A percentile compares a stretch with the other conserved stretches of the same genome.
phyloP scores from a whole-genome alignment of 2,113 vertebrate species.

The Seriola rivoliana region DNA sequence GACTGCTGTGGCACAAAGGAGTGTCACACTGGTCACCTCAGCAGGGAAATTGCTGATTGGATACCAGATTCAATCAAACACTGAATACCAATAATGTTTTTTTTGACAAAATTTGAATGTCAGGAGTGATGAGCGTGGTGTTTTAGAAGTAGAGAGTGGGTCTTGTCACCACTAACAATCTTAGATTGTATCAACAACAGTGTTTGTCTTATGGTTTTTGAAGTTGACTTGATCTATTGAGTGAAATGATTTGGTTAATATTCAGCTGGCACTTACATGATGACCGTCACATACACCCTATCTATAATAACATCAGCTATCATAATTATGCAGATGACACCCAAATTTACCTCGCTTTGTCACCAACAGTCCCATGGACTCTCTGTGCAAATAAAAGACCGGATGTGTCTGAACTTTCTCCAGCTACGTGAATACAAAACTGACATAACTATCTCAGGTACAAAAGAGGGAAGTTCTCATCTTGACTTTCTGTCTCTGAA shows the following conservation, averaged over 20 bases:
- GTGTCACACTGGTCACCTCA: slow-evolving; percentile 76
- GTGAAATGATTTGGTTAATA: not conserved
- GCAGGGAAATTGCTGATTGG: slow-evolving; percentile 71
- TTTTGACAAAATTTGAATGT: slow-evolving; percentile 41
- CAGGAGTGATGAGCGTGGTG: not conserved
- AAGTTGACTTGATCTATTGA: not conserved
- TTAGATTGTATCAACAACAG: not conserved
- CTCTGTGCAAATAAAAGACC: too few species aligned
- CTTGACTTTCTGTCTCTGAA: not conserved
- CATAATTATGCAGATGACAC: not conserved
- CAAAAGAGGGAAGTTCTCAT: not conserved
- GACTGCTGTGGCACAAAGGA: slow-evolving; percentile 58
- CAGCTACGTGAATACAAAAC: too few species aligned
- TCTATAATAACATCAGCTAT: not conserved
- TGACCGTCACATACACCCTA: not conserved
- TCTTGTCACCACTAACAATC: not conserved
- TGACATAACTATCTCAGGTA: too few species aligned
- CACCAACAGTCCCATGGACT: not conserved
- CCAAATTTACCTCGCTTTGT: not conserved
- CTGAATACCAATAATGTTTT: slow-evolving; percentile 37
- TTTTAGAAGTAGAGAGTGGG: not conserved
- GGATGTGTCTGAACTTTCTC: not conserved
- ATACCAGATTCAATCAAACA: slow-evolving; percentile 55
- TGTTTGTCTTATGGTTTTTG: not conserved
- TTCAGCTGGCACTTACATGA: not conserved